Percentiles rank a stretch among this genome's conserved stretches.
phyloP scores from a whole-genome alignment of 2,797 vertebrate species.

The Sarcoramphus papa region DNA sequence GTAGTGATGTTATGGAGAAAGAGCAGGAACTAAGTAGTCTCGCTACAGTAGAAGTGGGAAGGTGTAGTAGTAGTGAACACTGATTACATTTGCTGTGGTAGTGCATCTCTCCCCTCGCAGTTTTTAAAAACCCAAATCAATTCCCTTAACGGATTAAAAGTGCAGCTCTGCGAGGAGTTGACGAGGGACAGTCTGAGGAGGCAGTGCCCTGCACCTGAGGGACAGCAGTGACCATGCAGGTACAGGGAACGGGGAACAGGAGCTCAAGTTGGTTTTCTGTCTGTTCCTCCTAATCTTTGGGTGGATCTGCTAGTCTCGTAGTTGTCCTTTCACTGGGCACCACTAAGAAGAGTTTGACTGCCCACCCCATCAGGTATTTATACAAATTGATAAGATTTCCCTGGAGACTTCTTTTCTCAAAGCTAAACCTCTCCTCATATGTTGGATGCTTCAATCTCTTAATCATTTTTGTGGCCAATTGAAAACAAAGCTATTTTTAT shows the following conservation, averaged over 20 bases:
- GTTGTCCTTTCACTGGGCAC: background rate
- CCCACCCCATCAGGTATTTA: background rate
- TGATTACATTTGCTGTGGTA: background rate
- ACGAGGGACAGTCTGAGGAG: background rate
- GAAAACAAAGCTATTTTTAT: background rate
- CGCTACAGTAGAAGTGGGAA: background rate
- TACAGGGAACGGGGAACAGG: background rate
- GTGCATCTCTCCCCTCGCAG: background rate
- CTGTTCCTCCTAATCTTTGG: background rate
- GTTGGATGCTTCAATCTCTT: background rate
- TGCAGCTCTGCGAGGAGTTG: background rate
- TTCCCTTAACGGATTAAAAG: background rate
- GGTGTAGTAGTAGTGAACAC: background rate
- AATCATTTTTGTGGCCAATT: background rate
- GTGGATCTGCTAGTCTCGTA: background rate
- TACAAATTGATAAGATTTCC: background rate
- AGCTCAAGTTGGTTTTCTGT: background rate
- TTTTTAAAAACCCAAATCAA: background rate
- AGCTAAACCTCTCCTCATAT: background rate
- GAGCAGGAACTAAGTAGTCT: background rate
- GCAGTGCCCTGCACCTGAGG: background rate
- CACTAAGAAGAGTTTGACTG: background rate
- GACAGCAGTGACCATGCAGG: background rate
- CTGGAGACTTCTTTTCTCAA: background rate
- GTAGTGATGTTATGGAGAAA: accelerated